Base-by-base conservation (phyloP, 2,888 invertebrate species). In the Anaspis maculata region DNA sequence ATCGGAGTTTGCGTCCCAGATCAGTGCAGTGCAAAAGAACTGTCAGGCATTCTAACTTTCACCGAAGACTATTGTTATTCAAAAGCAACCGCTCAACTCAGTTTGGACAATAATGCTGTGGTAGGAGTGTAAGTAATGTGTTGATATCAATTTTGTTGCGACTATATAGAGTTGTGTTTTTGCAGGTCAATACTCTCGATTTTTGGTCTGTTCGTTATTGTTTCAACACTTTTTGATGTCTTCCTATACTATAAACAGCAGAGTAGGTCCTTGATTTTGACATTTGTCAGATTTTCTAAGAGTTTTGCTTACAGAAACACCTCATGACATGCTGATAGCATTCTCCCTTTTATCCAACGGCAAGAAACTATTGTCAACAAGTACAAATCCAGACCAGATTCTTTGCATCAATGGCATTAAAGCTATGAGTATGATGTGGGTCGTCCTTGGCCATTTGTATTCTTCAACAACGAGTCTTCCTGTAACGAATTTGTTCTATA, bases 331-430 rank as follows among this genome's bases (percentile, higher is more conserved):
- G n/a, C n/a, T n/a, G 7, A 22, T 15, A 3, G 15, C 27, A 10
- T 22, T 30, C 23, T 9, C 24, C 21, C 12, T 30, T n/a, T 14
- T 30, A 12, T 19, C 30, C 12, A 15, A 15, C 12, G 11, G 15
- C 6, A 21, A 13, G 22, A 21, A 22, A 11, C 11, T n/a, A 7
- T 10, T 29, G 12, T 6, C 5, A 19, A 19, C 5, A 5, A 19
- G 19, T 9, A 19, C 5, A 5, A 19, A 13, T 21, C 2, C 5
- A 3, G 3, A 27, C 5, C 27, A 12, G 13, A 3, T 13, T 6
- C 13, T 9, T 5, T 10, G 27, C 12, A 5, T 27, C 5, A 14
- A 12, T 10, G 13, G 13, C 15, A 27, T 13, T 13, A 27, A 14
- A 13, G 13, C 27, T 4, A 12, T 27, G 5, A 27, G 27, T 6